Base-by-base conservation (phyloP, 1,140 invertebrate species). In the Aphelenchoides besseyi region DNA sequence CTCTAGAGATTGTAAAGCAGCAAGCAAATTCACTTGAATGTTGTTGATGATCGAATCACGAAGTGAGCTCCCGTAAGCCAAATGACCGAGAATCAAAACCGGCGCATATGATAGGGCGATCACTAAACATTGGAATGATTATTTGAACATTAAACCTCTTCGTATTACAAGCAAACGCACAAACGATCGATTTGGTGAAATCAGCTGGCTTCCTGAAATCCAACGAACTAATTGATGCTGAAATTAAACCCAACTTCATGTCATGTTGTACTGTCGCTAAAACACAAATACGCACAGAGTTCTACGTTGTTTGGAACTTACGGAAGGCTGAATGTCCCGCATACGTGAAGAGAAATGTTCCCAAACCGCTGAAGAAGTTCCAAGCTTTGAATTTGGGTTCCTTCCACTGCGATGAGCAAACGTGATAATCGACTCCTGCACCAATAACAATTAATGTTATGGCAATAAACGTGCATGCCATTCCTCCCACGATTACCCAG, bases 311-410 rank as follows among this genome's bases (percentile, higher is more conserved):
- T n/a, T n/a, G n/a, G 69, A 87, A 86, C 2, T 86, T 87, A 26
- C 86, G 86, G 68, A 87, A 87, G 29, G 82, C 82, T 3, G 85
- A 79, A 66, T 86, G 85, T 8, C 86, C 86, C 9, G 85, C 85
- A 63, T 85, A 86, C 16, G 86, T 84, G 68, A 87, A 87, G 63
- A 69, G 73, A 55, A 86, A 82, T 1, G 85, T 86, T 0, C 86
- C 86, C 55, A 87, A 84, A 8, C 85, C 84, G 23, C 78, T 70
- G 52, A 81, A 84, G 59, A 84, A 85, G 35, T 82, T 74, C 30
- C 69, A 72, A 53, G 84, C 64, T 8, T 64, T 63, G 37, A 80
- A 72, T 2, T 41, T 30, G 9, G 76, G 66, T 29, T 66, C 63
- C 12, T 32, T 37, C 12, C 36, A 29, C 0, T 23, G 28, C 16